Conservation (phyloP, 2,888 invertebrate genomes). For the Tipula confusa region DNA sequence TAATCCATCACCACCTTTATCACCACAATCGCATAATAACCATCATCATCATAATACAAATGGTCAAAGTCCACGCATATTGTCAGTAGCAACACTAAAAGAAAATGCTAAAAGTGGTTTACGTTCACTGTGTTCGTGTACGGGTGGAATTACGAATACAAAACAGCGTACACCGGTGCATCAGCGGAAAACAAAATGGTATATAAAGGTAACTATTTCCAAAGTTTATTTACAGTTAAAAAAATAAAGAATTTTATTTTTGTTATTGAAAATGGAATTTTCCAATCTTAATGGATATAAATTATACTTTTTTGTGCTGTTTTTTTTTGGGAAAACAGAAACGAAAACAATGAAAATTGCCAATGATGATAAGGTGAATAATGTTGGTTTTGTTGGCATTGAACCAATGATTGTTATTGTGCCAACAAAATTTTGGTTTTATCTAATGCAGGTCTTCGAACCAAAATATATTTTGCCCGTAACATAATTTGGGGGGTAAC, state of each 20-base stretch:
- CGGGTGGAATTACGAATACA: not conserved
- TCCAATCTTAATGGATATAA: conserved; percentile 12
- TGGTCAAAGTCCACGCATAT: not conserved
- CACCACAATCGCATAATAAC: not conserved
- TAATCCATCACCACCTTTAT: conserved; percentile 8
- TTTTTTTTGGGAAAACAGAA: not conserved
- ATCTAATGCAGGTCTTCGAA: no score
- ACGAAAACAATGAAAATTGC: not conserved
- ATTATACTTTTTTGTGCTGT: not conserved
- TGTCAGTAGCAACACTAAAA: not conserved
- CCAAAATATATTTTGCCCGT: no score
- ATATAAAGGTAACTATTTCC: conserved; percentile 26
- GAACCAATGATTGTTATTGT: not conserved
- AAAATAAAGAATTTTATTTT: no score
- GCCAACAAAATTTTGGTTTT: no score
- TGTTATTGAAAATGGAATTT: not conserved
- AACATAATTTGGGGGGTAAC: no score
- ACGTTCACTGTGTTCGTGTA: not conserved
- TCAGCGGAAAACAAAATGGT: not conserved
- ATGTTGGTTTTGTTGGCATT: not conserved
- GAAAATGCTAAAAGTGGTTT: conserved; percentile 25
- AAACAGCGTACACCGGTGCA: conserved; percentile 7
- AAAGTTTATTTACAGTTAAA: not conserved
- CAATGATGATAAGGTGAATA: not conserved
- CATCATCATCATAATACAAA: not conserved